Percentiles rank a stretch among this genome's conserved stretches.
phyloP scores from a whole-genome alignment of 2,113 vertebrate genomes.

The Pardalotus punctatus region DNA sequence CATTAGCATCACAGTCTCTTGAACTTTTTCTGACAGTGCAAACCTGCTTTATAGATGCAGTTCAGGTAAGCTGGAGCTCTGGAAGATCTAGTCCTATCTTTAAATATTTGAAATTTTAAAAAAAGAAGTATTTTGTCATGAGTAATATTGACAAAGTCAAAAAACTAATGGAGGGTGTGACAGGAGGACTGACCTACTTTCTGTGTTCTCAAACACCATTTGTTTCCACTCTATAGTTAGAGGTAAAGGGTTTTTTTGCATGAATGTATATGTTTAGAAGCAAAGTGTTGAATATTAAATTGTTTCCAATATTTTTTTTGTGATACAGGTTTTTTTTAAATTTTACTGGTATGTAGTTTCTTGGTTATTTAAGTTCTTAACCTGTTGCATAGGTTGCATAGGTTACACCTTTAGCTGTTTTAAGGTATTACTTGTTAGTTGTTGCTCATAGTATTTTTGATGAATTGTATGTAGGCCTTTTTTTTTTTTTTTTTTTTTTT shows the following conservation, averaged over 20 bases:
- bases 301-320: background rate
- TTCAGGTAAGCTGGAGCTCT: background rate
- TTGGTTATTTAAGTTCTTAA: background rate
- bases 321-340: too few relatives aligned
- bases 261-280: background rate
- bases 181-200: background rate
- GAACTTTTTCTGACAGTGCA: background rate
- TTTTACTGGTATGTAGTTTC: background rate
- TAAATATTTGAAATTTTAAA: background rate
- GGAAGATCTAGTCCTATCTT: background rate
- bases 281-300: background rate
- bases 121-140: background rate
- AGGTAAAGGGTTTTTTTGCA: accelerated
- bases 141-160: background rate
- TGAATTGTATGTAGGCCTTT: background rate
- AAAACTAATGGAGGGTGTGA: too few relatives aligned
- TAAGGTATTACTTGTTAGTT: background rate
- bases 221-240: background rate
- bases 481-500: too few relatives aligned
- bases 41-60: background rate
- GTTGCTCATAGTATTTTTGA: background rate
- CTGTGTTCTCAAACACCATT: background rate
- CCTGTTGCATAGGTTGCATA: background rate
- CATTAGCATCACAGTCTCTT: background rate
- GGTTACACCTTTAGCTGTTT: background rate